These are phyloP conservation scores for Panzeria rudis DNA, from an alignment of 2,888 invertebrate species.

Conservation along the genomic window DNA sequence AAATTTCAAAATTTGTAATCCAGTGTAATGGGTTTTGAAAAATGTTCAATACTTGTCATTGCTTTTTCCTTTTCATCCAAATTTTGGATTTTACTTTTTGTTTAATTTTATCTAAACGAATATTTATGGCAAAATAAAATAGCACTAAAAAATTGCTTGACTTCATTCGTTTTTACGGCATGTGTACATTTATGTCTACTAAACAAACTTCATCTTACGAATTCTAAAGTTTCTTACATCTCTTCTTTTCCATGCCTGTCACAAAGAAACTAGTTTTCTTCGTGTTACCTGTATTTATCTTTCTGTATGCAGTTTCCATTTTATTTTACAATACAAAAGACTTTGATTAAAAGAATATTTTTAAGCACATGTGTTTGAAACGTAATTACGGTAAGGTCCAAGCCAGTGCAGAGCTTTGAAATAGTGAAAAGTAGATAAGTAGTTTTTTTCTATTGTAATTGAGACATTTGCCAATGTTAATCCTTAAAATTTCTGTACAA, in stretches of 20 bases:
- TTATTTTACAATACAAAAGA: background rate
- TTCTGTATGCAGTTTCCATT: background rate
- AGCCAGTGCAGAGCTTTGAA: background rate
- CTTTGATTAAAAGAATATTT: background rate
- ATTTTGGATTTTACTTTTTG: too few relatives aligned
- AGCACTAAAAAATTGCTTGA: background rate
- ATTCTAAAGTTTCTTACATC: background rate
- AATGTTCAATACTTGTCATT: too few relatives aligned
- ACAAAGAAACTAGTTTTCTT: slow-evolving; percentile 4
- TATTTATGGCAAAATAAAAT: too few relatives aligned
- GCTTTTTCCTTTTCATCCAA: too few relatives aligned
- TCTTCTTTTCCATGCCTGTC: background rate
- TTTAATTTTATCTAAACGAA: too few relatives aligned
- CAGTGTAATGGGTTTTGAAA: too few relatives aligned
- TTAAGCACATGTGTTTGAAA: background rate
- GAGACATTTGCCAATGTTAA: too few relatives aligned
- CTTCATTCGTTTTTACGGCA: background rate
- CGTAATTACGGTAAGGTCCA: background rate
- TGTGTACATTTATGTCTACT: background rate
- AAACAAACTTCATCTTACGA: background rate
- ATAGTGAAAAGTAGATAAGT: background rate
- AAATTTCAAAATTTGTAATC: too few relatives aligned
- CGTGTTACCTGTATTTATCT: background rate
- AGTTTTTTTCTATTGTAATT: too few relatives aligned
- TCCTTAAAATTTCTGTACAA: too few relatives aligned